A percentile compares a stretch with the other conserved stretches of the same genome.
Evolutionary conservation across 2,888 invertebrate species (phyloP).

Genomic region (Sericinus montela): DNA sequence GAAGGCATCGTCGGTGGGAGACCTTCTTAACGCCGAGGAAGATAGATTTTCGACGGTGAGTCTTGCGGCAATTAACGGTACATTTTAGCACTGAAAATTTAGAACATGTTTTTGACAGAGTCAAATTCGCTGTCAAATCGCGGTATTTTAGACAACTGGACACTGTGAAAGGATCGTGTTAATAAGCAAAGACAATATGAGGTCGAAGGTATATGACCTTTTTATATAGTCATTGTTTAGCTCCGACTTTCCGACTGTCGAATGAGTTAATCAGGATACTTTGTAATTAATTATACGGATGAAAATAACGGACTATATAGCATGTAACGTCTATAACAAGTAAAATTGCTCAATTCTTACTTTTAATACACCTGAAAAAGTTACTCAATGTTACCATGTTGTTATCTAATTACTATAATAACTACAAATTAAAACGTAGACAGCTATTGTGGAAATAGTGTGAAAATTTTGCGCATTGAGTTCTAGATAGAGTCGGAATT

Average conservation of each 20-base stretch:
- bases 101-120: no score
- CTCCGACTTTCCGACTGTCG: not conserved
- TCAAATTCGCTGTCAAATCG: not conserved
- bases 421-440: no score
- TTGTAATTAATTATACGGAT: not conserved
- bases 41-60: slow-evolving; percentile 64
- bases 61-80: not conserved
- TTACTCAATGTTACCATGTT: not conserved
- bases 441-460: no score
- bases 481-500: not conserved
- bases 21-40: slow-evolving; percentile 67
- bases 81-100: no score
- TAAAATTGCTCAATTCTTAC: not conserved
- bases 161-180: slow-evolving; percentile 24
- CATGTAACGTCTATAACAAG: no score
- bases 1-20: slow-evolving; percentile 73
- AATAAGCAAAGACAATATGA: slow-evolving; percentile 16
- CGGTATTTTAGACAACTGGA: slow-evolving; percentile 1
- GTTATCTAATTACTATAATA: no score
- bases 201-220: slow-evolving; percentile 29
- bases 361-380: not conserved
- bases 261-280: not conserved
- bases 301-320: no score
- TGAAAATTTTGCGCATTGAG: not conserved
- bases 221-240: slow-evolving; percentile 23